Evolutionary conservation across 2,113 vertebrate genomes (phyloP).

Genomic region (Piaya cayana): DNA sequence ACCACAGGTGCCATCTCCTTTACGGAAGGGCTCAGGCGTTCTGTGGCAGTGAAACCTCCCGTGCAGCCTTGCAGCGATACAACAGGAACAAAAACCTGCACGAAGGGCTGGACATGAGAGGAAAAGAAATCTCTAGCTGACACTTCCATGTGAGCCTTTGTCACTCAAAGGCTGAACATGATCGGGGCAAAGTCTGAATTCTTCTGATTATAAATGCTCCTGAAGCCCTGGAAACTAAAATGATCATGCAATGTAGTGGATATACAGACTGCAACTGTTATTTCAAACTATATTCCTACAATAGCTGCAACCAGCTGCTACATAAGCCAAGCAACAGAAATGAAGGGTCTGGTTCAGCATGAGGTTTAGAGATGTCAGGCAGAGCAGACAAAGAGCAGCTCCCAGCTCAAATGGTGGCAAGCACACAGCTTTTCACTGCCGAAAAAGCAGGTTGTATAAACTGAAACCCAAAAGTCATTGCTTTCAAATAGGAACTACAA

Average conservation of each 20-base stretch:
- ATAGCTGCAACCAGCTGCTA: background rate
- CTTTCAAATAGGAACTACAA: background rate
- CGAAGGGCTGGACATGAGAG: background rate
- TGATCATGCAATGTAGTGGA: background rate
- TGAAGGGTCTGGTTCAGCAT: rapidly evolving
- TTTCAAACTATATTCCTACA: background rate
- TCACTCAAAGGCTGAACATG: background rate
- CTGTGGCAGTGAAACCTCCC: background rate
- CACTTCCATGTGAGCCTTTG: background rate
- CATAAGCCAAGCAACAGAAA: background rate
- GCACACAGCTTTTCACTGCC: background rate
- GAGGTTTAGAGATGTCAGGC: background rate
- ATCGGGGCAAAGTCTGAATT: background rate
- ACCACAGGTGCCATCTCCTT: background rate
- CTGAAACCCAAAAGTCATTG: background rate
- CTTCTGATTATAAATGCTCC: background rate
- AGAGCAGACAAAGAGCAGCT: background rate
- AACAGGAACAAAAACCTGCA: background rate
- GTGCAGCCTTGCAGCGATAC: rapidly evolving
- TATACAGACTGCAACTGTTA: background rate
- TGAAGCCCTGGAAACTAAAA: background rate
- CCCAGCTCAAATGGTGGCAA: background rate
- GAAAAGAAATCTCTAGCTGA: background rate
- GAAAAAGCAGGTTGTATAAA: background rate
- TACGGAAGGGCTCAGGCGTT: rapidly evolving